Base-by-base conservation (phyloP, 2,797 vertebrate species). In the Bradypodion pumilum region DNA sequence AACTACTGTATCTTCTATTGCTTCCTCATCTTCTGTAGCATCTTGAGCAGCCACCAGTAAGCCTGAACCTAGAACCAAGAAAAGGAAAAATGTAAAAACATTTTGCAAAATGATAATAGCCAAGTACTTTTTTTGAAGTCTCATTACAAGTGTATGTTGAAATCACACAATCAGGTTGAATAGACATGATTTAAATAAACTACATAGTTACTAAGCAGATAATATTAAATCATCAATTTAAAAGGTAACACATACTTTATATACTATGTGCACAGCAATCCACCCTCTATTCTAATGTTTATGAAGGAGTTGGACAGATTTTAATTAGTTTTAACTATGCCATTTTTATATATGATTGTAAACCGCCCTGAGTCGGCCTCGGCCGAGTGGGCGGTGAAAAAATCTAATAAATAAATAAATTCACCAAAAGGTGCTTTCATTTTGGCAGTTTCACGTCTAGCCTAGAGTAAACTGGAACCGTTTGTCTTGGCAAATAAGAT, bases 11-110 rank as follows among this genome's bases (percentile, higher is more conserved):
- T 99, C 98, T 74, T 99, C 97, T 44, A 97, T 96, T 6, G 97
- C 97, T 94, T 99, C 98, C 91, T 99, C 98, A 86, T 99, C 98
- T 91, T 99, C 98, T 1, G 97, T 98, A 78, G 97, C 96, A 91
- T 99, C 98, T 78, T 99, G 97, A 83, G 98, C 98, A 46, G 91
- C 92, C 35, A 91, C 97, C 62, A 94, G 74, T 0, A 96, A 94
- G 56, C 96, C 95, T 94, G 93, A 91, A 16, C 92, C 91, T 90
- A 81, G 46, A 16, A 80, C 77, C 32, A 89, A 59, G 90, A 42
- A 90, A 0, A 46, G 76, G 60, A 46, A 77, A 81, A 12, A 72
- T 73, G 40, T 25, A 82, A 29, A 10, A n/a, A 46, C 32, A 3
- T 25, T 15, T 4, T 74, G 81, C 1, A 75, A 84, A 12, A 49